A percentile compares a stretch with the other conserved stretches of the same genome.
These are phyloP conservation scores for Poeciliopsis presidionis DNA, from an alignment of 2,797 vertebrate species.

Conservation along the genomic window DNA sequence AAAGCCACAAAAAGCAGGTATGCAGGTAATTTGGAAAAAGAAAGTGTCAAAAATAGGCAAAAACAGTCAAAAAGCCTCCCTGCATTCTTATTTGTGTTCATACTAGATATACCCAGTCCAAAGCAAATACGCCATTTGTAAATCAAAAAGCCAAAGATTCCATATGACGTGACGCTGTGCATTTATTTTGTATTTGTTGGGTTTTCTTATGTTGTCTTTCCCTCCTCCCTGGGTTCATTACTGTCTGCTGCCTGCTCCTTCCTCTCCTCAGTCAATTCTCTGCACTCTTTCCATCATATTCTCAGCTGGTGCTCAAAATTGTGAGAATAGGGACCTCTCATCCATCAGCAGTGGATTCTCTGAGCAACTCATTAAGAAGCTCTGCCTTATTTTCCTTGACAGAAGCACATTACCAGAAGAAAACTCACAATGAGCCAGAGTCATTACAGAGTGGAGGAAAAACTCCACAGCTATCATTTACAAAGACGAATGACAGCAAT, in stretches of 20 bases:
- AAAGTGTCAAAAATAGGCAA: conserved; percentile 36
- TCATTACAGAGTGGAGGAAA: conserved; percentile 3
- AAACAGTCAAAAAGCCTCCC: conserved; percentile 23
- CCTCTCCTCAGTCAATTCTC: conserved; percentile 40
- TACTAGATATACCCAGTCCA: conserved; percentile 26
- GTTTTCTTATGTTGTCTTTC: conserved; percentile 32
- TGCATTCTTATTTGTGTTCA: conserved; percentile 21
- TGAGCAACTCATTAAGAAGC: conserved; percentile 7
- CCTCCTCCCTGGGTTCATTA: conserved; percentile 55
- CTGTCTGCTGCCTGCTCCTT: conserved; percentile 47
- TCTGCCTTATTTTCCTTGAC: conserved; percentile 3
- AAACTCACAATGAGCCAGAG: background rate
- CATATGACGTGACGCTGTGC: conserved; percentile 12
- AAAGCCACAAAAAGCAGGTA: conserved; percentile 50
- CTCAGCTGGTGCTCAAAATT: conserved; percentile 34
- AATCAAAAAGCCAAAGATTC: conserved; percentile 2
- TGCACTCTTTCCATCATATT: conserved; percentile 28
- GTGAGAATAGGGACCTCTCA: background rate
- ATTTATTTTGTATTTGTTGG: conserved; percentile 40
- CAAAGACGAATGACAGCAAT: background rate
- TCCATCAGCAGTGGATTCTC: conserved; percentile 10
- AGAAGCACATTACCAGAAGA: conserved; percentile 8
- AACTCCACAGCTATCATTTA: background rate
- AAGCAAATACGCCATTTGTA: conserved; percentile 19
- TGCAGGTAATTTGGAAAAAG: conserved; percentile 46